A percentile compares a stretch with the other conserved stretches of the same genome.
These are phyloP conservation scores for Microchrysa polita DNA, from an alignment of 2,888 invertebrate genomes.

Conservation along the genomic window DNA sequence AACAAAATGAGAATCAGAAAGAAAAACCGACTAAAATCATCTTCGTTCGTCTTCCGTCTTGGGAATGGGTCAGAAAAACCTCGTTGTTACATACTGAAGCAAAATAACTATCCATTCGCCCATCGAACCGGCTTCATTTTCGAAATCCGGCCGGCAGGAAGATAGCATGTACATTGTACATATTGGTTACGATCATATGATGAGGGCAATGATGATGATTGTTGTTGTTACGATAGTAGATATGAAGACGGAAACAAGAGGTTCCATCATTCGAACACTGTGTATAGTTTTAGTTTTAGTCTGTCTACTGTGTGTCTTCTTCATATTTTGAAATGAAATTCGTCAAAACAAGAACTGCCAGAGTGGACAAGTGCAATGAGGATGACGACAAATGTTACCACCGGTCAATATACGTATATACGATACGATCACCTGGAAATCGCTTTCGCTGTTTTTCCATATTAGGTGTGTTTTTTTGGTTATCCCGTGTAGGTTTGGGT, in stretches of 20 bases:
- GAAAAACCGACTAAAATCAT: too few species aligned
- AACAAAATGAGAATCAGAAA: neutral
- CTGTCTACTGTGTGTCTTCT: constrained; percentile 14
- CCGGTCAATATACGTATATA: constrained; percentile 1
- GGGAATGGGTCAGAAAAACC: constrained; percentile 5
- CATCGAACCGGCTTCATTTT: constrained; percentile 9
- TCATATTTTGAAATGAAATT: constrained; percentile 27
- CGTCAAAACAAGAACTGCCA: constrained; percentile 18
- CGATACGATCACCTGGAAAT: constrained; percentile 41
- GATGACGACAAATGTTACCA: constrained; percentile 15
- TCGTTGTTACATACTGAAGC: neutral
- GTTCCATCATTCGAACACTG: neutral
- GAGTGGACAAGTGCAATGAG: neutral
- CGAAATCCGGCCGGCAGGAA: constrained; percentile 14
- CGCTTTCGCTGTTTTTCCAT: constrained; percentile 28
- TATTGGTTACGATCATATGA: constrained; percentile 10
- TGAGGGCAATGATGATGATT: constrained; percentile 14
- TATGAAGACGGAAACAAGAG: constrained; percentile 13
- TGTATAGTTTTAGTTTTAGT: too few species aligned
- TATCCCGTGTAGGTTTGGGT: too few species aligned
- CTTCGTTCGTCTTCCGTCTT: neutral
- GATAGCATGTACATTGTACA: neutral
- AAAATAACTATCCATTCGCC: neutral
- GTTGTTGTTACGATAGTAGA: too few species aligned
- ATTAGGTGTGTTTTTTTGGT: too few species aligned